phyloP scores from a whole-genome alignment of 2,113 vertebrate species.

The Vireo altiloquus region DNA sequence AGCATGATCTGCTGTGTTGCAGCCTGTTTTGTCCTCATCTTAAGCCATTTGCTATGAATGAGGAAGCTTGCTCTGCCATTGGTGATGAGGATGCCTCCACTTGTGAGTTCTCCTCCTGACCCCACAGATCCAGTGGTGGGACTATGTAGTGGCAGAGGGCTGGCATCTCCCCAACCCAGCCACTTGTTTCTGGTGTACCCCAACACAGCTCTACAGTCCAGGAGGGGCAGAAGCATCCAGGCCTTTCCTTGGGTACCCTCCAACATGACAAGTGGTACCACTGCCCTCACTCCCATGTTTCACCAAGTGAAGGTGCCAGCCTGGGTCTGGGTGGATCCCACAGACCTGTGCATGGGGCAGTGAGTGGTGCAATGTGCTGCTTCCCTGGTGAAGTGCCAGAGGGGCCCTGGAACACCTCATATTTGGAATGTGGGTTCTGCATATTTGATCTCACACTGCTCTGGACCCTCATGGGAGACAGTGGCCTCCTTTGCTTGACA shows the following conservation, averaged over 20 bases:
- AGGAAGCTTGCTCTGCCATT: not conserved
- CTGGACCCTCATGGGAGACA: not conserved
- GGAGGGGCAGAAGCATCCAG: not conserved
- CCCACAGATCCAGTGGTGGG: not conserved
- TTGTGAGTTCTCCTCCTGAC: not conserved
- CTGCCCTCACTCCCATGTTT: not conserved
- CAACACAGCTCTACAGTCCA: not conserved
- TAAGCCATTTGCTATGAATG: not conserved
- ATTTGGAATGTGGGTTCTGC: not conserved
- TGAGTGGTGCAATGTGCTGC: fast-evolving
- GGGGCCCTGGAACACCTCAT: not conserved
- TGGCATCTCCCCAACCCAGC: not conserved
- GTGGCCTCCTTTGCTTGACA: fast-evolving
- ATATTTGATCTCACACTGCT: not conserved
- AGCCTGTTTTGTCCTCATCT: not conserved
- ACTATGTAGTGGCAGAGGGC: not conserved
- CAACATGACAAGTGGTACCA: not conserved
- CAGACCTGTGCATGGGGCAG: not conserved
- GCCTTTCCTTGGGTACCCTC: not conserved
- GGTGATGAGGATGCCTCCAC: not conserved
- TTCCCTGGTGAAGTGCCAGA: not conserved
- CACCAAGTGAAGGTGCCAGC: not conserved
- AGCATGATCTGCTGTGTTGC: not conserved
- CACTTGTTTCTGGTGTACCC: not conserved
- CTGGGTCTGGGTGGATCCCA: not conserved